Conservation (phyloP, 2,797 vertebrate species). For the Halcyon smyrnensis region DNA sequence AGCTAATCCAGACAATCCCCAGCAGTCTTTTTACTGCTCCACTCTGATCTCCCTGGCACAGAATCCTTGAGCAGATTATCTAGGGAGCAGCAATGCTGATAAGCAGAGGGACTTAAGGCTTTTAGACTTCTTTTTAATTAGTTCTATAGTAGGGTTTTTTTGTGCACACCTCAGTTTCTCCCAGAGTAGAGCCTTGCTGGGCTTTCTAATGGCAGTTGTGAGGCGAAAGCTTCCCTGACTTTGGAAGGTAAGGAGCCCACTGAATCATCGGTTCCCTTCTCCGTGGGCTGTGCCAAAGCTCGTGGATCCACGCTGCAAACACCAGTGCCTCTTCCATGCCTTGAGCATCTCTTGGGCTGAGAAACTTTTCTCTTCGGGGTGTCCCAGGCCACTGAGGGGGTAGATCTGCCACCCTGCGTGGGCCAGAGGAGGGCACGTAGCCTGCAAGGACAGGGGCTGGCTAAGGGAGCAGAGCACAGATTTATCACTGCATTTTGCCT, state of each 20-base stretch:
- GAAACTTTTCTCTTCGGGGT: background rate
- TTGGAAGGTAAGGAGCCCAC: background rate
- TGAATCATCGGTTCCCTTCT: fast-evolving
- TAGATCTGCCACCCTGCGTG: fast-evolving
- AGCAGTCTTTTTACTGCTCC: slow-evolving; percentile 54
- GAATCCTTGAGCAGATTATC: slow-evolving; percentile 71
- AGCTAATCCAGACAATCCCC: slow-evolving; percentile 69
- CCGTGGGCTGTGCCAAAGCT: background rate
- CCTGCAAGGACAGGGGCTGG: background rate
- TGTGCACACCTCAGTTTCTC: background rate
- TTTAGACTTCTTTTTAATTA: slow-evolving; percentile 69
- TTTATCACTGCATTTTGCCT: background rate
- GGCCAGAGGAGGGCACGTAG: background rate
- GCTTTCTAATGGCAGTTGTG: background rate
- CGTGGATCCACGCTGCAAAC: background rate
- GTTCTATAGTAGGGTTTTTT: background rate
- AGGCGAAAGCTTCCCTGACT: background rate
- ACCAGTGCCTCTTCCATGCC: fast-evolving
- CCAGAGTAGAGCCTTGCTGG: background rate
- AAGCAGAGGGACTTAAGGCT: slow-evolving; percentile 52
- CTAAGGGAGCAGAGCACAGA: background rate
- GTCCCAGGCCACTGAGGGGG: background rate
- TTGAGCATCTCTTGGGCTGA: background rate
- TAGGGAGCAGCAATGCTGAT: slow-evolving; percentile 57
- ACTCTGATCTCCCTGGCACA: slow-evolving; percentile 58